Evolutionary conservation across 2,797 vertebrate genomes (phyloP).

Genomic region (Hafferia zeledoni): DNA sequence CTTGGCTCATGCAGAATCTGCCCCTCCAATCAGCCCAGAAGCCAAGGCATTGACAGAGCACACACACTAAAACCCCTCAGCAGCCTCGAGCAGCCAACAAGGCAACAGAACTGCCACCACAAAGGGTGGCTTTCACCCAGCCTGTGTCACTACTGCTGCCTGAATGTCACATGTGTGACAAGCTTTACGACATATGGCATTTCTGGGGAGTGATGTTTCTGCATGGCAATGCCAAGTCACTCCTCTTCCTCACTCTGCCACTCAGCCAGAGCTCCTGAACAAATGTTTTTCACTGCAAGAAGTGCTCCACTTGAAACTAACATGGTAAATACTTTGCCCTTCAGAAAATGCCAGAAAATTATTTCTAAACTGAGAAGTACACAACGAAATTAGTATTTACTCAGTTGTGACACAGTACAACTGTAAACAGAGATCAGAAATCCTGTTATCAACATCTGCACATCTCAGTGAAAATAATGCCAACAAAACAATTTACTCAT

Average conservation of each 20-base stretch:
- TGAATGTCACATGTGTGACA: neutral
- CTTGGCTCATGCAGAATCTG: neutral
- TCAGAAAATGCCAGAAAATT: neutral
- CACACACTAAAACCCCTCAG: neutral
- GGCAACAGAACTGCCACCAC: neutral
- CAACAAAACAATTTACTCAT: neutral
- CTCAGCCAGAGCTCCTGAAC: neutral
- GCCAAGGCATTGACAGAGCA: neutral
- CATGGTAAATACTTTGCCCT: neutral
- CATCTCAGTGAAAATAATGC: neutral
- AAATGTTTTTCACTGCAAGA: neutral
- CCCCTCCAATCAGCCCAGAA: neutral
- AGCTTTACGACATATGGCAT: neutral
- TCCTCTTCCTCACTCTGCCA: neutral
- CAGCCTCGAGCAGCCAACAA: neutral
- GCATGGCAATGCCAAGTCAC: neutral
- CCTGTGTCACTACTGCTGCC: neutral
- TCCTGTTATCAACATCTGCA: neutral
- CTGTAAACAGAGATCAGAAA: constrained; percentile 4
- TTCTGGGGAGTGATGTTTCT: neutral
- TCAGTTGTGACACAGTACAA: neutral
- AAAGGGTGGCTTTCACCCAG: neutral
- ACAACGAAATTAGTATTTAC: neutral
- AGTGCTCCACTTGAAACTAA: neutral
- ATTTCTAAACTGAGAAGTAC: neutral